These are phyloP conservation scores for Propithecus deckenii DNA, from an alignment of 2,797 vertebrate species.

Conservation along the genomic window DNA sequence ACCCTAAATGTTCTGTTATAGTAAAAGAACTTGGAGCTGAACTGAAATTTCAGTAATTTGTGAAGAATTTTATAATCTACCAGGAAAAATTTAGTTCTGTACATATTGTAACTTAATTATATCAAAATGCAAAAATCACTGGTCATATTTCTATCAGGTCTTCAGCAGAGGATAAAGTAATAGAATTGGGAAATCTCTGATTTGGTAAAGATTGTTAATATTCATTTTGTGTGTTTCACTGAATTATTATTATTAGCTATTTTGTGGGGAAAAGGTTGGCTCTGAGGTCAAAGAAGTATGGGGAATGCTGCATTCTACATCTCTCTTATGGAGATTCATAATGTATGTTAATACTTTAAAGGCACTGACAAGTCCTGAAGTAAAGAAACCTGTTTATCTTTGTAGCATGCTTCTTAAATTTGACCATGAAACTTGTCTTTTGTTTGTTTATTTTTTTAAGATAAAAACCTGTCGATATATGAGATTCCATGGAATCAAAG, in stretches of 20 bases:
- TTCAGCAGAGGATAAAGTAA: slow-evolving; percentile 26
- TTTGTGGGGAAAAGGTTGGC: neutral
- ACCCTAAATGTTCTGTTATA: slow-evolving; percentile 51
- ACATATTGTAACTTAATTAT: slow-evolving; percentile 13
- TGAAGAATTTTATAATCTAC: slow-evolving; percentile 45
- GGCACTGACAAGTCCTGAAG: neutral
- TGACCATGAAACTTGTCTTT: slow-evolving; percentile 29
- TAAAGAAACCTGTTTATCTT: slow-evolving; percentile 26
- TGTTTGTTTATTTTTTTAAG: neutral
- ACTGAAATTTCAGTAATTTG: slow-evolving; percentile 60
- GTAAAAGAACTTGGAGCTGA: slow-evolving; percentile 41
- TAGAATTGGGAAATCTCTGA: slow-evolving; percentile 27
- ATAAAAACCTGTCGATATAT: slow-evolving; percentile 14
- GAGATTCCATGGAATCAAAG: slow-evolving; percentile 1
- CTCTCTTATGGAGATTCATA: neutral
- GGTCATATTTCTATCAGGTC: slow-evolving; percentile 32
- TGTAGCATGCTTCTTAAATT: slow-evolving; percentile 51
- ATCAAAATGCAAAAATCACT: slow-evolving; percentile 41
- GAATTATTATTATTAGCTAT: slow-evolving; percentile 34
- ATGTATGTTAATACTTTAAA: slow-evolving; percentile 11
- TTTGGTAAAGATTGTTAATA: slow-evolving; percentile 41
- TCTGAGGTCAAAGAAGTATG: neutral
- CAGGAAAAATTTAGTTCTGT: neutral
- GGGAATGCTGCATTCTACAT: neutral
- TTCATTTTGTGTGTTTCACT: neutral